These are phyloP conservation scores for Montipora sp. DNA, from an alignment of 64 coral and sea anemone genomes.

Conservation along the genomic window DNA sequence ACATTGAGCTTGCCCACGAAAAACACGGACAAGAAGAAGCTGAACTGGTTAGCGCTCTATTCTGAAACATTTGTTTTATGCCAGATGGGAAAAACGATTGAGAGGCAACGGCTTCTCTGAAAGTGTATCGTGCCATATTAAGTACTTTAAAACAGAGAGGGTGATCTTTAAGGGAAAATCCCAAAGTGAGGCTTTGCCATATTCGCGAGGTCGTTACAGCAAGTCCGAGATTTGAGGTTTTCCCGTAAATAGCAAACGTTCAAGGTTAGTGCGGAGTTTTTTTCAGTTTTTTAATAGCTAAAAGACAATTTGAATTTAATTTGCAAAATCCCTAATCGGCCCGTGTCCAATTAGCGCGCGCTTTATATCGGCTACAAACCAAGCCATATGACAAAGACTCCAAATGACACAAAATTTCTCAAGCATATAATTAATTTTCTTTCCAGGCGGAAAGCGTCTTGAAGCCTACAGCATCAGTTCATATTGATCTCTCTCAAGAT, in stretches of 20 bases:
- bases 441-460: neutral
- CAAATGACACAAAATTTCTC: neutral
- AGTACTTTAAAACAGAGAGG: neutral
- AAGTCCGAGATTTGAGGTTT: neutral
- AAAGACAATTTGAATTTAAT: neutral
- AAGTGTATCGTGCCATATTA: constrained; percentile 8
- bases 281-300: neutral
- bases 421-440: neutral
- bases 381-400: neutral
- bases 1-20: neutral
- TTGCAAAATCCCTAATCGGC: neutral
- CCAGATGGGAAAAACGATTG: neutral
- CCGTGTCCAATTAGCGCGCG: neutral
- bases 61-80: neutral
- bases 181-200: neutral
- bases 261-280: neutral
- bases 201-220: neutral
- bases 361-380: neutral
- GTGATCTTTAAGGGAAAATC: neutral
- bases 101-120: neutral
- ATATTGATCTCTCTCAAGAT: constrained; percentile 3
- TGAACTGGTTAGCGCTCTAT: neutral
- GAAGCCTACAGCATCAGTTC: neutral
- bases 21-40: neutral
- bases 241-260: neutral